A percentile compares a stretch with the other conserved stretches of the same genome.
Evolutionary conservation across 2,888 invertebrate species (phyloP).

Genomic region (Idaea straminata): DNA sequence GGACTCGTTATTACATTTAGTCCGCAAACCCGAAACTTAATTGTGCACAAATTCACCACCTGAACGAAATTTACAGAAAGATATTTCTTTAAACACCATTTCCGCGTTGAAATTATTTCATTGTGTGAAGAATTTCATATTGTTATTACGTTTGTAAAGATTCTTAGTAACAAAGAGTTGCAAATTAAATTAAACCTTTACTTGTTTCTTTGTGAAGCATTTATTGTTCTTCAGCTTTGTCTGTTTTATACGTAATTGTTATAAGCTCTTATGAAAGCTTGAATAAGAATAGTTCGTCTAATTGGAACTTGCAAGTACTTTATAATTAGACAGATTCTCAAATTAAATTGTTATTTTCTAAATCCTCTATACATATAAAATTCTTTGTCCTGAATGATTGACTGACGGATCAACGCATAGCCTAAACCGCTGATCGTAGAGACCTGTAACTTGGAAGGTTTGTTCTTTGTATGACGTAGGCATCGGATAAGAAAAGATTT

Average conservation of each 20-base stretch:
- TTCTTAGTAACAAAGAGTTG: neutral
- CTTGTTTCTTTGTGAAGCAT: conserved; percentile 1
- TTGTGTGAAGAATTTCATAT: conserved; percentile 16
- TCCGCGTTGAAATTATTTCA: conserved; percentile 7
- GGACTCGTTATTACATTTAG: conserved; percentile 70
- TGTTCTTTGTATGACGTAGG: too few species aligned
- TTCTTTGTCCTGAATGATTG: too few species aligned
- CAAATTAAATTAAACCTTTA: conserved; percentile 6
- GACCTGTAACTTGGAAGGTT: too few species aligned
- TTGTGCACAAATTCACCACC: conserved; percentile 54
- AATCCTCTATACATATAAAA: too few species aligned
- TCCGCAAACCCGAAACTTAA: conserved; percentile 69
- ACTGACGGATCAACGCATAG: too few species aligned
- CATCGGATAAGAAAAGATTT: too few species aligned
- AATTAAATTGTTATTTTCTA: too few species aligned
- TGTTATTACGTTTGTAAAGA: conserved; percentile 10
- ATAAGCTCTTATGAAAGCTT: neutral
- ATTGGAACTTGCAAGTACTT: neutral
- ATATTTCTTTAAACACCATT: conserved; percentile 27
- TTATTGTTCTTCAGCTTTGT: neutral
- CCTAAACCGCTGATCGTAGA: too few species aligned
- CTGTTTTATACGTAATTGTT: neutral
- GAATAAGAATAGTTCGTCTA: neutral
- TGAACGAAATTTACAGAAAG: conserved; percentile 51
- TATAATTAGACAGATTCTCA: too few species aligned